Conservation (phyloP, 2,113 vertebrate species). For the Hiodon tergisus region DNA sequence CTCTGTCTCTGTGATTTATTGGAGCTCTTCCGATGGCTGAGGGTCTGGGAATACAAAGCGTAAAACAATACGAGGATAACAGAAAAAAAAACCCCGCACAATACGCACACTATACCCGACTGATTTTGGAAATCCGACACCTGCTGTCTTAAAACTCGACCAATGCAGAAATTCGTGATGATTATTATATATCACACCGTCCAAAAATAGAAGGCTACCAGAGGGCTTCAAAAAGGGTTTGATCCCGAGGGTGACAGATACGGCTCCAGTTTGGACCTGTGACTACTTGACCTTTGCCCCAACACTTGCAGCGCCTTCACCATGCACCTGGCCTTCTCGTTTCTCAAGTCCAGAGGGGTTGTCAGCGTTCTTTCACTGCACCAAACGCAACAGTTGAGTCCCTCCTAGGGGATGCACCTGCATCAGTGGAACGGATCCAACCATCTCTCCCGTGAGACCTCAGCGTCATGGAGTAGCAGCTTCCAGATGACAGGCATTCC, state of each 20-base stretch:
- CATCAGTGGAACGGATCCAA: not conserved
- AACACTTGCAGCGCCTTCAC: not conserved
- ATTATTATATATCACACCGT: not conserved
- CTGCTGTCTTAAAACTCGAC: not conserved
- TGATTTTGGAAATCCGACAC: not conserved
- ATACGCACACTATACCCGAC: conserved; percentile 16
- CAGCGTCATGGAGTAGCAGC: conserved; percentile 13
- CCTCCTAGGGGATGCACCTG: not conserved
- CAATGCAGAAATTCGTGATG: not conserved
- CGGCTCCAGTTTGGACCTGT: not conserved
- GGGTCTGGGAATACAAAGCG: not conserved
- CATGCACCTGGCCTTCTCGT: not conserved
- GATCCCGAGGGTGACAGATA: not conserved
- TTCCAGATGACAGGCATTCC: not conserved
- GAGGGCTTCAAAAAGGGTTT: not conserved
- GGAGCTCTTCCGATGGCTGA: no score
- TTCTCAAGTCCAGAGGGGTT: not conserved
- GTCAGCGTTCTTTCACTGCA: not conserved
- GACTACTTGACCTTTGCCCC: conserved; percentile 13
- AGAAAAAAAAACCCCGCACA: conserved; percentile 26
- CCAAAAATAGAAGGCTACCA: not conserved
- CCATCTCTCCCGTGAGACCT: conserved; percentile 2
- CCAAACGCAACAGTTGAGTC: not conserved
- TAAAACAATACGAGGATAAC: not conserved
- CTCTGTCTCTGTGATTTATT: conserved; percentile 22